Conservation (phyloP, 2,797 vertebrate species). For the Pangasius sanitwongsei region DNA sequence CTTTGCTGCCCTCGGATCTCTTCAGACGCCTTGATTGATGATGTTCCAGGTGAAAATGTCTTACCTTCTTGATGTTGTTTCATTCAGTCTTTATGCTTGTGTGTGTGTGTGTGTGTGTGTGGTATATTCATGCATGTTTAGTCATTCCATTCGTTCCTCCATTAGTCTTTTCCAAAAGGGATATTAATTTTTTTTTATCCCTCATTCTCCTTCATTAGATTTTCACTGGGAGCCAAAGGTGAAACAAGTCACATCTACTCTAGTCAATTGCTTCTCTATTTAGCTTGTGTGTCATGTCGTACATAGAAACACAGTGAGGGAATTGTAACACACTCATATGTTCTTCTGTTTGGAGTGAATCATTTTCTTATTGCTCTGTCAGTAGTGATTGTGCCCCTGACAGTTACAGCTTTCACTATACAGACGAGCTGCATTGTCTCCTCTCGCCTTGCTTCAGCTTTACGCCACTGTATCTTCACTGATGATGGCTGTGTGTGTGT, state of each 20-base stretch:
- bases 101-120: not conserved
- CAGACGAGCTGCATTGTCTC: not conserved
- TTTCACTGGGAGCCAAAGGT: not conserved
- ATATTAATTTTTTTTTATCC: not conserved
- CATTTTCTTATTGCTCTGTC: not conserved
- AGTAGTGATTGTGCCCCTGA: not conserved
- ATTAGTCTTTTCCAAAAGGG: not conserved
- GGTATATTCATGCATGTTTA: not conserved
- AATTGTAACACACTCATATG: not conserved
- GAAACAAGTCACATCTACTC: not conserved
- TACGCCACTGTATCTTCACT: not conserved
- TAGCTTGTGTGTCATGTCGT: not conserved
- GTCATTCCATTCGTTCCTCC: not conserved
- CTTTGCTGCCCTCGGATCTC: conserved; percentile 32
- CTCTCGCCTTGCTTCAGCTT: not conserved
- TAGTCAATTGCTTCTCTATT: not conserved
- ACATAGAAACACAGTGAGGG: not conserved
- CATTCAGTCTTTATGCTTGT: not conserved
- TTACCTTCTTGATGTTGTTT: conserved; percentile 6
- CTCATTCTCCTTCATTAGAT: not conserved
- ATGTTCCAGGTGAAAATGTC: conserved; percentile 45
- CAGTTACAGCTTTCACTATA: not conserved
- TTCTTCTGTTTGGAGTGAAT: not conserved
- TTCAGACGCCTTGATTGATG: conserved; percentile 43
- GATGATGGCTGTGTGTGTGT: not conserved